phyloP scores from a whole-genome alignment of 2,888 invertebrate genomes.

The Drosophila pseudotalamancana region DNA sequence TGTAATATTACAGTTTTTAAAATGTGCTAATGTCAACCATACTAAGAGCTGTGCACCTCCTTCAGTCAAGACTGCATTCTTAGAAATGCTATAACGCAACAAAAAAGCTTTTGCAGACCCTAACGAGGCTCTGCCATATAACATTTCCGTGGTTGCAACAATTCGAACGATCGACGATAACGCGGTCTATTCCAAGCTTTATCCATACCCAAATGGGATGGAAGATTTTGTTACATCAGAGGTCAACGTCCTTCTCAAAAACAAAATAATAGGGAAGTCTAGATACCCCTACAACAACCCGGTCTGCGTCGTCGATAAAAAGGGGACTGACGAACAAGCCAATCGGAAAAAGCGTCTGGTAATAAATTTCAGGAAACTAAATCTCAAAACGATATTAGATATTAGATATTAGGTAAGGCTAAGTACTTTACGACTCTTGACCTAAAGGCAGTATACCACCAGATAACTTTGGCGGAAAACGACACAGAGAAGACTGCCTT shows the following conservation, averaged over 20 bases:
- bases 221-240: neutral
- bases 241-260: no score
- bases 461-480: no score
- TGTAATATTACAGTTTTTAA: neutral
- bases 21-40: neutral
- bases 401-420: conserved; percentile 78
- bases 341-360: no score
- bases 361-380: conserved; percentile 64
- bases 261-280: no score
- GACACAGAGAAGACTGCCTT: no score
- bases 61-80: neutral
- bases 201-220: neutral
- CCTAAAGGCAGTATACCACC: no score
- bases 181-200: neutral
- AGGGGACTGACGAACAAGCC: no score
- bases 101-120: neutral
- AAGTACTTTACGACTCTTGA: no score
- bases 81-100: neutral
- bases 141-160: neutral
- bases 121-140: neutral
- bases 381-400: conserved; percentile 76
- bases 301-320: no score
- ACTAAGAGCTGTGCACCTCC: neutral
- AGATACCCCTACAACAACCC: no score
- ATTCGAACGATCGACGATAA: neutral